Conservation (phyloP, 2,113 vertebrate genomes). For the Tricholaema leucomelas region DNA sequence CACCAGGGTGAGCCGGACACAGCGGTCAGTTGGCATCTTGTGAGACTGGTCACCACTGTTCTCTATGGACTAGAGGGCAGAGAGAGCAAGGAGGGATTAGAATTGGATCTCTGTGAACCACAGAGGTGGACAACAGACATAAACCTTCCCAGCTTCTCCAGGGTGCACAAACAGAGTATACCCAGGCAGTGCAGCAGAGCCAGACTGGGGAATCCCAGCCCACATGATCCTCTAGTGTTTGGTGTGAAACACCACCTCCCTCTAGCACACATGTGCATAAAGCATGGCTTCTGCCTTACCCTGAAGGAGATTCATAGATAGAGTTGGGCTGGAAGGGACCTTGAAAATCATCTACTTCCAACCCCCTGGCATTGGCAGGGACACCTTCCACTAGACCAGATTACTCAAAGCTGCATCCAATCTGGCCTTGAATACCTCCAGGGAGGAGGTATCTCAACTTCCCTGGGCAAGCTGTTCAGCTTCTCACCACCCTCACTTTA, state of each 20-base stretch:
- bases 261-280: not conserved
- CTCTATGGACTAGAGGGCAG: conserved; percentile 19
- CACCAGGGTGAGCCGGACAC: conserved; percentile 86
- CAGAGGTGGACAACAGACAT: rapidly evolving
- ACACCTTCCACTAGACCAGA: no score
- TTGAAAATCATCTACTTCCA: no score
- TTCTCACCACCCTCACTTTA: no score
- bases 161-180: not conserved
- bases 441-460: no score
- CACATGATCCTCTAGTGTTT: not conserved
- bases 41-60: conserved; percentile 72
- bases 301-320: not conserved
- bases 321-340: no score
- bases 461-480: no score
- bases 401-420: no score
- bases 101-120: not conserved
- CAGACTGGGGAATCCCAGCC: not conserved
- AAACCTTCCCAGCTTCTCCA: rapidly evolving
- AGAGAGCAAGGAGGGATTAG: not conserved
- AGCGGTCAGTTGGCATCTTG: conserved; percentile 90
- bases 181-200: not conserved
- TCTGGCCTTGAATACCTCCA: no score
- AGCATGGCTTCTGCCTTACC: not conserved
- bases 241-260: not conserved
- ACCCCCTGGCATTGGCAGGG: no score